These are phyloP conservation scores for Toxostoma redivivum DNA, from an alignment of 2,113 vertebrate species.

Conservation along the genomic window DNA sequence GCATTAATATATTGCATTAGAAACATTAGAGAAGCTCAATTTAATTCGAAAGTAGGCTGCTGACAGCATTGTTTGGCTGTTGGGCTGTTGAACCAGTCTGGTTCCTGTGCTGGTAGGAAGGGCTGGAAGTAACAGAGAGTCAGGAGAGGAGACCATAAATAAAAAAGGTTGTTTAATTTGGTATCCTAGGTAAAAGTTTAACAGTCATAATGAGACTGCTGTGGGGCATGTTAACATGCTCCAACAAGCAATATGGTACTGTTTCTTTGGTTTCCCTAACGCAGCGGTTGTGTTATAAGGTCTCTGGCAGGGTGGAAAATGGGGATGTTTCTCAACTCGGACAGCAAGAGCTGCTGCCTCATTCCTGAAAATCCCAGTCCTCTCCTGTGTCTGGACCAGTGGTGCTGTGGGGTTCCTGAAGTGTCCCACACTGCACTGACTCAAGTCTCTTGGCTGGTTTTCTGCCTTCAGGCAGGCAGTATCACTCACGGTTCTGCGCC, in stretches of 20 bases:
- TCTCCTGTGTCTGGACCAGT: neutral
- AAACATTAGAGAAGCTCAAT: neutral
- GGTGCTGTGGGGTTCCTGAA: neutral
- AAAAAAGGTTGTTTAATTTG: neutral
- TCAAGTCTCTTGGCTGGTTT: neutral
- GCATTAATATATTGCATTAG: neutral
- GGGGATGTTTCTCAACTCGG: neutral
- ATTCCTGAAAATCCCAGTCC: neutral
- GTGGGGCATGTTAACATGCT: neutral
- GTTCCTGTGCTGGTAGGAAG: neutral
- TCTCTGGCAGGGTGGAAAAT: neutral
- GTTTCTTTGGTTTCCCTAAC: neutral
- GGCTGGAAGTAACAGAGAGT: neutral
- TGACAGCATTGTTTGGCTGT: neutral
- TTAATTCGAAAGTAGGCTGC: neutral
- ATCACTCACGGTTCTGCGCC: neutral
- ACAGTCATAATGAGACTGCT: neutral
- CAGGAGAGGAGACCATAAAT: neutral
- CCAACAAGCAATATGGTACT: neutral
- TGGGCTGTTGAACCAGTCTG: neutral
- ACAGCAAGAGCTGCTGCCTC: neutral
- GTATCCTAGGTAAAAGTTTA: constrained; percentile 8
- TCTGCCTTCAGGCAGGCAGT: neutral
- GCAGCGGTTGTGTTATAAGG: neutral
- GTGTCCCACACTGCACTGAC: rapidly evolving